phyloP scores from a whole-genome alignment of 2,113 vertebrate species.

The Synchiropus splendidus region DNA sequence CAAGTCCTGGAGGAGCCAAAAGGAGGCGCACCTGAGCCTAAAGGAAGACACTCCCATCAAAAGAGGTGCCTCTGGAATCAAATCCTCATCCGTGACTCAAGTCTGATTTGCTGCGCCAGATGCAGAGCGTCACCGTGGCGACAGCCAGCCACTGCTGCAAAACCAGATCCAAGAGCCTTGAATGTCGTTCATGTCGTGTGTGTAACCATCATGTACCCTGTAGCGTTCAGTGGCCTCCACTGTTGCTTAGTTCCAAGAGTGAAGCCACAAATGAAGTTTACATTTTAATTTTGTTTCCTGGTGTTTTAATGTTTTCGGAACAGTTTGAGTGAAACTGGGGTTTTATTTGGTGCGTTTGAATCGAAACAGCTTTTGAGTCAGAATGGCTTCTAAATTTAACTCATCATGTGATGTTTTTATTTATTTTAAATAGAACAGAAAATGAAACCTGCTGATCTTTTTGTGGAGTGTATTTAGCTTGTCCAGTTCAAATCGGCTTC shows the following conservation, averaged over 20 bases:
- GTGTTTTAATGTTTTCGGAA: neutral
- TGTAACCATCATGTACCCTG: neutral
- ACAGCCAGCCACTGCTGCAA: neutral
- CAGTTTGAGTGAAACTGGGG: neutral
- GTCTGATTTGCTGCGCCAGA: no score
- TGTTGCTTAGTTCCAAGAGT: neutral
- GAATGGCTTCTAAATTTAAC: no score
- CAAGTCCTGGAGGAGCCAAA: constrained; percentile 82
- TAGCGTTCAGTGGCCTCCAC: constrained; percentile 1
- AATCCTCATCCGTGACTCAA: neutral
- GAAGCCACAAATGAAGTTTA: neutral
- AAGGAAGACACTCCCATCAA: constrained; percentile 1
- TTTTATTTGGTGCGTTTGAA: no score
- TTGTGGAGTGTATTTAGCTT: no score
- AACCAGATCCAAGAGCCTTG: neutral
- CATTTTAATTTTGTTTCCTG: neutral
- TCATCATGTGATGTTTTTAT: no score
- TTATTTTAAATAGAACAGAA: no score
- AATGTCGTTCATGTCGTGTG: neutral
- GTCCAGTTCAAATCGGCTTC: no score
- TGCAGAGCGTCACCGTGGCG: no score
- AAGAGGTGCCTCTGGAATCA: constrained; percentile 6
- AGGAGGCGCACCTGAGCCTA: constrained; percentile 64
- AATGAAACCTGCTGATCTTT: no score
- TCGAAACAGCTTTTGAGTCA: no score